A percentile compares a stretch with the other conserved stretches of the same genome.
Evolutionary conservation across 1,140 invertebrate genomes (phyloP).

Genomic region (Pseudoatta argentina): DNA sequence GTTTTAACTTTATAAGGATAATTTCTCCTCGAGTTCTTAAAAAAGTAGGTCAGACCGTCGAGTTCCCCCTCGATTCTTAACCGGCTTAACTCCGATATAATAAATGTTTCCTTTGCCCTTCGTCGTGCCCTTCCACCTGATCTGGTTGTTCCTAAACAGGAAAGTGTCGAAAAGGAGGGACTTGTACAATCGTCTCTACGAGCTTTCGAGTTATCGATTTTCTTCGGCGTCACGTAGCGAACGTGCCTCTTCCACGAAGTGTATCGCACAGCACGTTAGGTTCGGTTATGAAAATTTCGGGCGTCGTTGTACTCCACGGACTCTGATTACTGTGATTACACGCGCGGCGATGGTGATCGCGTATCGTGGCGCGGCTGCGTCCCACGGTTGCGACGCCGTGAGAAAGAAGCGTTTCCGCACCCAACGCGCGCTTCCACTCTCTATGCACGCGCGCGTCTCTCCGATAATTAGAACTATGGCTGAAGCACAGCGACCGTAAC

Average conservation of each 20-base stretch:
- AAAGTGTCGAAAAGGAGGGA: slow-evolving; percentile 33
- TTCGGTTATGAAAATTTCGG: slow-evolving; percentile 53
- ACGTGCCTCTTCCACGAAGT: background rate
- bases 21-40: slow-evolving; percentile 54
- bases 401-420: slow-evolving; percentile 51
- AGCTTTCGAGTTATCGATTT: slow-evolving; percentile 20
- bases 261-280: slow-evolving; percentile 14
- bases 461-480: slow-evolving; percentile 45
- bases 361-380: background rate
- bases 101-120: slow-evolving; percentile 29
- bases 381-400: slow-evolving; percentile 50
- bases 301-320: slow-evolving; percentile 35
- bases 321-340: slow-evolving; percentile 47
- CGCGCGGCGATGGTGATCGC: slow-evolving; percentile 5
- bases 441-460: slow-evolving; percentile 56
- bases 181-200: slow-evolving; percentile 12
- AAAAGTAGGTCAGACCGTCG: slow-evolving; percentile 32
- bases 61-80: background rate
- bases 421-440: background rate
- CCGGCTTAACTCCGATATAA: slow-evolving; percentile 25
- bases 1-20: slow-evolving; percentile 22
- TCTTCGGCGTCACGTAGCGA: slow-evolving; percentile 25
- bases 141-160: background rate
- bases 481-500: background rate
- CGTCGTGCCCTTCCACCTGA: background rate